Base-by-base conservation (phyloP, 2,797 vertebrate species). In the Nasua narica region DNA sequence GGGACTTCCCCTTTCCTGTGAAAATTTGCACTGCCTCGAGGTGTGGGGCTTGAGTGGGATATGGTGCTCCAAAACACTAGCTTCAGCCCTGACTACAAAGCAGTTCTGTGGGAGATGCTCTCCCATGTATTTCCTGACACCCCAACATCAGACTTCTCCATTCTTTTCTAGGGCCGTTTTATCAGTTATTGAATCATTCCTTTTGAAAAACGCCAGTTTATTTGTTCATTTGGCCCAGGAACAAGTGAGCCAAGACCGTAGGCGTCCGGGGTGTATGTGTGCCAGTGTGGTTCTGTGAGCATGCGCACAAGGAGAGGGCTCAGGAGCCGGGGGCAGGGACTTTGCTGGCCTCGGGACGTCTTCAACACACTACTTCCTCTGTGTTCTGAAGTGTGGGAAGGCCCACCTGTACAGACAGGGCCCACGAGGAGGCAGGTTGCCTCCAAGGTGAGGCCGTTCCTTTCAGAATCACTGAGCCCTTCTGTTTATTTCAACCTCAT, bases 401-500 rank as follows among this genome's bases (percentile, higher is more conserved):
- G 79, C 82, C 86, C 60, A 50, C 70, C n/a, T 72, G n/a, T 77
- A 77, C 23, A 89, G 94, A 85, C 83, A 54, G 95, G 97, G 96
- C 87, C 87, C 95, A 40, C 78, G 14, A 90, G 96, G 46, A 97
- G 50, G 94, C 79, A 86, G 76, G 43, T 43, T 87, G 82, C 0
- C 0, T 92, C 32, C 84, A 76, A 90, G 48, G 81, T 27, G 92
- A 97, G 14, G 52, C 50, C 19, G 5, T 88, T 72, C 92, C 81
- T 78, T 85, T 87, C 79, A 35, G 96, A 93, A 89, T 86, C 79
- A 43, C 65, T 96, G 74, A 97, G 50, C 81, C 7, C 50, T 87
- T 98, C 87, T 98, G 72, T 96, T 86, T 98, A 87, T 97, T 91
- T 93, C 95, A 50, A 90, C 87, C 77, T 96, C 83, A 85, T 96